Evolutionary conservation across 1,140 invertebrate genomes (phyloP).

Genomic region (Drosophila gunungcola): DNA sequence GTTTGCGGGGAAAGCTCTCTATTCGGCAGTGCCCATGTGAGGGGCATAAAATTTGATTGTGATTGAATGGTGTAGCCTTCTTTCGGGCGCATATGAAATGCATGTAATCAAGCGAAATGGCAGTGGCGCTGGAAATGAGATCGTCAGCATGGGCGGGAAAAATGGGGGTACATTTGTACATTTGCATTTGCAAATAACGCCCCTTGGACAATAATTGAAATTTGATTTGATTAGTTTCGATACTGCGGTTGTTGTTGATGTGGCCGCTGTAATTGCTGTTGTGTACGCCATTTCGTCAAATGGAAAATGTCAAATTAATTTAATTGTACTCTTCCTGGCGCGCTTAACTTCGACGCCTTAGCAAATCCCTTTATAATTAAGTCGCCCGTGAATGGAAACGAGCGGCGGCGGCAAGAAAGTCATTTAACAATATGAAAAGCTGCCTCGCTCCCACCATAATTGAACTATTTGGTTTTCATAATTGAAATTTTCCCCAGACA

Average conservation of each 20-base stretch:
- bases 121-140: conserved; percentile 49
- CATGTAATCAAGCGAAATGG: conserved; percentile 83
- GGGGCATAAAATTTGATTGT: conserved; percentile 81
- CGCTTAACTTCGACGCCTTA: conserved; percentile 46
- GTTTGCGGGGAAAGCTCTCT: conserved; percentile 18
- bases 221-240: conserved; percentile 82
- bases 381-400: conserved; percentile 14
- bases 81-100: conserved; percentile 80
- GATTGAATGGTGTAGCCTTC: conserved; percentile 83
- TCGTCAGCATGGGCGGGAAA: conserved; percentile 9
- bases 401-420: conserved; percentile 24
- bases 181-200: conserved; percentile 64
- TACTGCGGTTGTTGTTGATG: conserved; percentile 35
- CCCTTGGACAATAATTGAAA: conserved; percentile 76
- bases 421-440: conserved; percentile 62
- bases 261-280: conserved; percentile 17
- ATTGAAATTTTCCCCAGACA: conserved; percentile 76
- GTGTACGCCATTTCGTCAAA: conserved; percentile 23
- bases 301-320: conserved; percentile 67
- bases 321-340: conserved; percentile 45
- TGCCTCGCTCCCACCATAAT: conserved; percentile 50
- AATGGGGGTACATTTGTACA: conserved; percentile 36
- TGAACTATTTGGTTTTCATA: conserved; percentile 81
- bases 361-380: conserved; percentile 77
- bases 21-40: conserved; percentile 21